Evolutionary conservation across 1,140 invertebrate species (phyloP), one percentile per base, ranked within the genome.

Genomic region (Sycophila sp.): DNA sequence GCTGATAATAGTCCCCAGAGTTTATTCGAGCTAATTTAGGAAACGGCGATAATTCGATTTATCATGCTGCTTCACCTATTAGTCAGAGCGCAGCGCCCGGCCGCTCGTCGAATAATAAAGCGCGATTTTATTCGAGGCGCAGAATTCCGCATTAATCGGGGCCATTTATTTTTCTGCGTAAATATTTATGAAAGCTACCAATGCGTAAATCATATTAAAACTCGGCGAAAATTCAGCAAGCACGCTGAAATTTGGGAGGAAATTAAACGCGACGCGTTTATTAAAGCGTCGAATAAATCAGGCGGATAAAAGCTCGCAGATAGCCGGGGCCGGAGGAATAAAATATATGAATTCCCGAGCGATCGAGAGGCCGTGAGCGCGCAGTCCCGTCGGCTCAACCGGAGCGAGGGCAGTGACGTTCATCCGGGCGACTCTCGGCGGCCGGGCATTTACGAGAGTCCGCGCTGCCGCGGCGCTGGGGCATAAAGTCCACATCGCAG

Each of bases 401-500:
- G 47, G 10, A 38, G 45, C n/a, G 26, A n/a, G n/a, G n/a, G n/a
- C 63, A 40, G 49, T 65, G 49, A 38, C 63, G 63, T 55, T 65
- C 34, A 65, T 65, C 63, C 51, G n/a, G 32, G 24, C 24, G 17
- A 22, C 24, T 47, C 42, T 47, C 42, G 28, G 45, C 13, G 22
- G 22, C 64, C 15, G 26, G 17, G 47, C 45, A 65, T 65, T 65
- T 65, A 69, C 47, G 66, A 60, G 45, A 38, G 30, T 66, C 63
- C 34, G 32, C n/a, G 38, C 51, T 53, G 24, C 53, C 32, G 36
- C 47, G 24, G 42, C 17, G 17, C 24, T 55, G 36, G n/a, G 51
- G 55, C 60, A 58, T 64, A 71, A 64, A 63, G 60, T 71, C 60
- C 60, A 64, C 62, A 71, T 53, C 60, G 58, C 62, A 71, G 62